These are phyloP conservation scores for Ephydatia muelleri DNA, from an alignment of 37 sponge, comb jelly and placozoan genomes.

Conservation along the genomic window DNA sequence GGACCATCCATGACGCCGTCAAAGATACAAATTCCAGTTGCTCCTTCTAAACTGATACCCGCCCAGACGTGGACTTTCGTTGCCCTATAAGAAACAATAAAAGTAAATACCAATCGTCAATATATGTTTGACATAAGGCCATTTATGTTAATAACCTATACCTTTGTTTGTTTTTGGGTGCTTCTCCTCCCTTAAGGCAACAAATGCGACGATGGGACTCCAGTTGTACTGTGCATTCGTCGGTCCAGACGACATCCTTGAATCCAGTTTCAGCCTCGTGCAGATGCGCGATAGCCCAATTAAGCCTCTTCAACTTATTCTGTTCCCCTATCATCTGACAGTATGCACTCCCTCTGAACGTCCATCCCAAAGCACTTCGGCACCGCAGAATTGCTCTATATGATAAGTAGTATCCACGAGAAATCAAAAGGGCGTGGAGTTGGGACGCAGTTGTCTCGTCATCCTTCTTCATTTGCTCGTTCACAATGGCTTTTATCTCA, in stretches of 20 bases:
- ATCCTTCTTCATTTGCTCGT: conserved; percentile 27
- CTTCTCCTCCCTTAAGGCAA: conserved; percentile 4
- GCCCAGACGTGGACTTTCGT: no score
- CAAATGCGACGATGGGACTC: conserved; percentile 13
- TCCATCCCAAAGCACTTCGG: conserved; percentile 25
- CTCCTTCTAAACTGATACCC: no score
- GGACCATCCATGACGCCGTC: no score
- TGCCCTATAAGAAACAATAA: no score
- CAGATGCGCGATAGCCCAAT: conserved; percentile 15
- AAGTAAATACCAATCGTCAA: no score
- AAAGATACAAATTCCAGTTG: no score
- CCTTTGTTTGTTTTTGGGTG: conserved; percentile 24
- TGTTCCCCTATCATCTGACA: conserved; percentile 28
- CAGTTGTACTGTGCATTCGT: conserved; percentile 27
- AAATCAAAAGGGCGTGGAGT: neutral
- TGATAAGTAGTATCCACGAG: neutral
- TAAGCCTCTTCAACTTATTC: conserved; percentile 21
- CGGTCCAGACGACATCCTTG: conserved; percentile 7
- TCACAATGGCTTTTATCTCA: conserved; percentile 4
- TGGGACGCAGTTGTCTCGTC: conserved; percentile 34
- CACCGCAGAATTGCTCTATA: conserved; percentile 7
- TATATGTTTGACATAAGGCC: no score
- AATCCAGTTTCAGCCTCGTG: conserved; percentile 3
- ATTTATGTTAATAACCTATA: no score
- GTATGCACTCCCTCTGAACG: conserved; percentile 17